Evolutionary conservation across 30 jellyfish, hydroid and myxozoan species (phyloP).

Genomic region (Mastigias papua): DNA sequence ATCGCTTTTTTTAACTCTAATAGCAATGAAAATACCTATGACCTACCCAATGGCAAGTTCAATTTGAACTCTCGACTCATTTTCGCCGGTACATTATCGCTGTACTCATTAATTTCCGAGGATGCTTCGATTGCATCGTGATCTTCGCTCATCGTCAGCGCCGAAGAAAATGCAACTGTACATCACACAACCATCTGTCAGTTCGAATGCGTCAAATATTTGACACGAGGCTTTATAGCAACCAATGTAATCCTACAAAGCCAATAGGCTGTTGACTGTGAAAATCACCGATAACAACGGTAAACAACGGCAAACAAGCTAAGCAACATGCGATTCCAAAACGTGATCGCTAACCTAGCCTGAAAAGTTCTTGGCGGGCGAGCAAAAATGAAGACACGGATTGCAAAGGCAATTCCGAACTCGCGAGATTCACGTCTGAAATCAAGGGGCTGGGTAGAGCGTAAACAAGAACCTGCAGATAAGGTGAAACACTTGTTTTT

Average conservation of each 20-base stretch:
- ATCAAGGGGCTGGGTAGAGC: not conserved
- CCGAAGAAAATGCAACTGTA: not conserved
- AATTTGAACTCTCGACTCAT: conserved; percentile 67
- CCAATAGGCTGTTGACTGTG: not conserved
- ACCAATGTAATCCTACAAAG: not conserved
- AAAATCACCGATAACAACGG: not conserved
- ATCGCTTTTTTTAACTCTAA: too few species aligned
- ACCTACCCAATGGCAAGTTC: conserved; percentile 58
- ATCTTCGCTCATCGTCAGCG: not conserved
- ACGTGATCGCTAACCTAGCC: not conserved
- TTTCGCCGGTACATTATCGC: conserved; percentile 50
- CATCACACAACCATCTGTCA: not conserved
- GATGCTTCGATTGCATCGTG: not conserved
- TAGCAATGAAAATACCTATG: not conserved
- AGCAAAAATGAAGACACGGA: too few species aligned
- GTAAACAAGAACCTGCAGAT: not conserved
- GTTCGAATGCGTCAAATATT: not conserved
- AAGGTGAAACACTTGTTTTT: not conserved
- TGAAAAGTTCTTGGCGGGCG: too few species aligned
- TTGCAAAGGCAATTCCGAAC: not conserved
- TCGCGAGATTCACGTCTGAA: not conserved
- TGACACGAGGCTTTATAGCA: not conserved
- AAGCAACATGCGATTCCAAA: not conserved
- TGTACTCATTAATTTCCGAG: not conserved
- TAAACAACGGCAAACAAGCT: not conserved